Evolutionary conservation across 1,140 invertebrate species (phyloP).

Genomic region (Platorchestia sp.): DNA sequence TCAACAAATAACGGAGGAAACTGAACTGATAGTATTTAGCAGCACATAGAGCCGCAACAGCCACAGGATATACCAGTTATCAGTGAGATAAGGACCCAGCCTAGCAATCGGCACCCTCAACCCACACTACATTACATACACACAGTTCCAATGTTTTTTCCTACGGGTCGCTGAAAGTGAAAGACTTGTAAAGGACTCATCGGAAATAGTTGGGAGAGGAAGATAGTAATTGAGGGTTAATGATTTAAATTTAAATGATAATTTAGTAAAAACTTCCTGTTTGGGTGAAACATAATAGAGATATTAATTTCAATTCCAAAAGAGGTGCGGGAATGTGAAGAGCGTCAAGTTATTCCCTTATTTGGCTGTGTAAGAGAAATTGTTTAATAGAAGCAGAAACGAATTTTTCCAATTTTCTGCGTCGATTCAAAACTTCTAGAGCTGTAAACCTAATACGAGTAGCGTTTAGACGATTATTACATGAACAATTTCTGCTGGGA

Average conservation of each 20-base stretch:
- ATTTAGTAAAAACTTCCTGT: background rate
- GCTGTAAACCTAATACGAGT: background rate
- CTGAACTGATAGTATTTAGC: background rate
- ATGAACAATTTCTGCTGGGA: too few species aligned
- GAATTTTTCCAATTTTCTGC: background rate
- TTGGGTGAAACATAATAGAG: background rate
- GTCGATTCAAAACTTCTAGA: background rate
- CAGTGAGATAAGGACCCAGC: constrained; percentile 40
- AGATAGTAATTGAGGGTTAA: background rate
- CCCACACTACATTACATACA: constrained; percentile 39
- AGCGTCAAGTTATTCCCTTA: background rate
- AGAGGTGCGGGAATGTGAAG: background rate
- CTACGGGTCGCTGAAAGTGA: background rate
- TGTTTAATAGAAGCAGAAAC: background rate
- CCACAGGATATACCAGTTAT: constrained; percentile 43
- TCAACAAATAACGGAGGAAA: background rate
- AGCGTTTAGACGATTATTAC: too few species aligned
- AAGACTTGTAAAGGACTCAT: constrained; percentile 4
- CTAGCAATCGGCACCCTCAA: constrained; percentile 50
- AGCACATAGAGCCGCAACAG: background rate
- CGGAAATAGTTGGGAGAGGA: background rate
- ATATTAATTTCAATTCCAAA: background rate
- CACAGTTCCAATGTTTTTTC: constrained; percentile 43
- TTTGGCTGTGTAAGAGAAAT: background rate
- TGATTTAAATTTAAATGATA: background rate